These are phyloP conservation scores for Ashinkailepas kermadecensis DNA, from an alignment of 2,888 invertebrate genomes.

Conservation along the genomic window DNA sequence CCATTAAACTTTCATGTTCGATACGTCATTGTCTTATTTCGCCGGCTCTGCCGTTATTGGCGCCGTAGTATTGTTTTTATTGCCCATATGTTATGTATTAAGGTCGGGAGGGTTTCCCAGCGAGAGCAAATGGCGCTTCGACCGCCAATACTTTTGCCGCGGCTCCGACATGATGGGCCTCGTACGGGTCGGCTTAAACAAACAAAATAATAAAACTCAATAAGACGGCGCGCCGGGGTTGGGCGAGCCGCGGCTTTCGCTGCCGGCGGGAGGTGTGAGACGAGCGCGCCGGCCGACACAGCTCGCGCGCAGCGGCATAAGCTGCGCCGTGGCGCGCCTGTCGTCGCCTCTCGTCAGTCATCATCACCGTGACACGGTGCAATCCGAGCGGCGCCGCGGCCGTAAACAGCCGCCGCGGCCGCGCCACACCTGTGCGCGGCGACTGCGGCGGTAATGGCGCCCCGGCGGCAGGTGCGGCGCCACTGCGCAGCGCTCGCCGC, in stretches of 20 bases:
- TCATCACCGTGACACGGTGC: background rate
- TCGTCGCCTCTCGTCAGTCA: background rate
- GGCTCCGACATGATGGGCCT: background rate
- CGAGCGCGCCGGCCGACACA: background rate
- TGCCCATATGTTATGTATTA: slow-evolving; percentile 22
- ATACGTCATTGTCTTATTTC: slow-evolving; percentile 17
- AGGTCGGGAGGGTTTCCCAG: background rate
- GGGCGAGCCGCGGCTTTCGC: background rate
- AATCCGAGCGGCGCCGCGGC: background rate
- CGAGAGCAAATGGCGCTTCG: background rate
- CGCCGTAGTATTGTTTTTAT: slow-evolving; percentile 17
- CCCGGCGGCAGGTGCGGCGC: background rate
- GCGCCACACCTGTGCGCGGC: background rate
- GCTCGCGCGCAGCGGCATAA: background rate
- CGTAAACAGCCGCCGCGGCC: background rate
- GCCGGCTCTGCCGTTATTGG: background rate
- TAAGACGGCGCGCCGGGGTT: background rate
- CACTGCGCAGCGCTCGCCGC: background rate
- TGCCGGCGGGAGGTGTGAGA: background rate
- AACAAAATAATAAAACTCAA: slow-evolving; percentile 23
- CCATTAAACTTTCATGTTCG: slow-evolving; percentile 20
- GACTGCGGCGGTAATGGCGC: background rate
- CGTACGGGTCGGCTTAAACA: slow-evolving; percentile 19
- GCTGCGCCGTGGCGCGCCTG: background rate
- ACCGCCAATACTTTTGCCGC: background rate